phyloP scores from a whole-genome alignment of 2,797 vertebrate genomes.

The Thamnophis elegans region DNA sequence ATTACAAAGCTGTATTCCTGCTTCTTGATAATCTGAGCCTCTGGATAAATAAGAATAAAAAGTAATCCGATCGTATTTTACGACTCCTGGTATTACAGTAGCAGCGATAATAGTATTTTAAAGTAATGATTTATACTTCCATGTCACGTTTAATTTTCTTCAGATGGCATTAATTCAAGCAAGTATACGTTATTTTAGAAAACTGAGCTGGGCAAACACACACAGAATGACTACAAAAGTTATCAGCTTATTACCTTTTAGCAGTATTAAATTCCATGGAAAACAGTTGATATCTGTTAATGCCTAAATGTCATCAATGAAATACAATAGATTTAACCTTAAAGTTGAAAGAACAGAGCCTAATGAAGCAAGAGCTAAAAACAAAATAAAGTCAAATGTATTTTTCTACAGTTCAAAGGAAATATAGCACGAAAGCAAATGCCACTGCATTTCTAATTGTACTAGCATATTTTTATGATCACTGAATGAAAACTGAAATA shows the following conservation, averaged over 20 bases:
- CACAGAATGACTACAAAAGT: background rate
- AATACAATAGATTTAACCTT: conserved; percentile 1
- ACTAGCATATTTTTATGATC: background rate
- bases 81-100: background rate
- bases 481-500: conserved; percentile 27
- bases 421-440: conserved; percentile 5
- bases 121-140: background rate
- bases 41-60: background rate
- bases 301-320: background rate
- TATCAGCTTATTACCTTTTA: background rate
- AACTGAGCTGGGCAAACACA: background rate
- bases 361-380: conserved; percentile 3
- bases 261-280: conserved; percentile 10
- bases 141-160: background rate
- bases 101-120: background rate
- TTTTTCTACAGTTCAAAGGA: conserved; percentile 9
- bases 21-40: background rate
- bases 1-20: background rate
- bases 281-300: conserved; percentile 23
- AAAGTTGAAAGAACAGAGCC: background rate
- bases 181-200: conserved; percentile 2
- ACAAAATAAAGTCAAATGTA: background rate
- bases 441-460: background rate
- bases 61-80: background rate
- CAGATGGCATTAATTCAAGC: background rate